Percentiles rank a stretch among this genome's conserved stretches.
Evolutionary conservation across 2,888 invertebrate genomes (phyloP).

Genomic region (Apocheima hispidaria): DNA sequence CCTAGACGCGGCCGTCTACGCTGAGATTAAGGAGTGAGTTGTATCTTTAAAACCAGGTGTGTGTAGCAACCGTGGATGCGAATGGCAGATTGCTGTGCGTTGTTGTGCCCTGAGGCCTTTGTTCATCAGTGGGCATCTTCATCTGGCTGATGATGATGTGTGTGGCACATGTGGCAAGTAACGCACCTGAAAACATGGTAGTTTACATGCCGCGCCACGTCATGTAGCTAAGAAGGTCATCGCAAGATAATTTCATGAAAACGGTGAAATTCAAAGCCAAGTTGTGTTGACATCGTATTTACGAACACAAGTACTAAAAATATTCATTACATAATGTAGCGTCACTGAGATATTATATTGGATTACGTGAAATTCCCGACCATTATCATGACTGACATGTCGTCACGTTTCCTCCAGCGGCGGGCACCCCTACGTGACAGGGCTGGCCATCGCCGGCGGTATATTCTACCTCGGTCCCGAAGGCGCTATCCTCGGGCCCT

Average conservation of each 20-base stretch:
- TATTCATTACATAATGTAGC: neutral
- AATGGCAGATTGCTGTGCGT: no score
- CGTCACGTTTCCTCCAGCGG: conserved; percentile 86
- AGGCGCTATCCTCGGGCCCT: conserved; percentile 98
- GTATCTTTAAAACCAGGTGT: neutral
- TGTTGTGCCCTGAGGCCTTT: no score
- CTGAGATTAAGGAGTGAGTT: conserved; percentile 97
- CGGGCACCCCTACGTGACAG: conserved; percentile 98
- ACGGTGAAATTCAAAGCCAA: no score
- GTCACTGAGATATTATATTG: neutral
- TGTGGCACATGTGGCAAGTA: no score
- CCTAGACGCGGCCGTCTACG: conserved; percentile 98
- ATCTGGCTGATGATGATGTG: no score
- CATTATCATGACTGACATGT: neutral
- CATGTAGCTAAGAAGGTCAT: no score
- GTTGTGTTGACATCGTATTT: no score
- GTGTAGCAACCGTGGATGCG: no score
- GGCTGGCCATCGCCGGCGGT: conserved; percentile 98
- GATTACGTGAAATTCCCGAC: neutral
- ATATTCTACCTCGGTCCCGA: conserved; percentile 98
- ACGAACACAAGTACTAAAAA: neutral
- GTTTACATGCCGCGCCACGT: no score
- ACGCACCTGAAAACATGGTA: no score
- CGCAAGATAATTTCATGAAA: no score
- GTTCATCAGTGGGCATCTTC: no score